These are phyloP conservation scores for Gymnoscopelus braueri DNA, from an alignment of 2,797 vertebrate genomes.

Conservation along the genomic window DNA sequence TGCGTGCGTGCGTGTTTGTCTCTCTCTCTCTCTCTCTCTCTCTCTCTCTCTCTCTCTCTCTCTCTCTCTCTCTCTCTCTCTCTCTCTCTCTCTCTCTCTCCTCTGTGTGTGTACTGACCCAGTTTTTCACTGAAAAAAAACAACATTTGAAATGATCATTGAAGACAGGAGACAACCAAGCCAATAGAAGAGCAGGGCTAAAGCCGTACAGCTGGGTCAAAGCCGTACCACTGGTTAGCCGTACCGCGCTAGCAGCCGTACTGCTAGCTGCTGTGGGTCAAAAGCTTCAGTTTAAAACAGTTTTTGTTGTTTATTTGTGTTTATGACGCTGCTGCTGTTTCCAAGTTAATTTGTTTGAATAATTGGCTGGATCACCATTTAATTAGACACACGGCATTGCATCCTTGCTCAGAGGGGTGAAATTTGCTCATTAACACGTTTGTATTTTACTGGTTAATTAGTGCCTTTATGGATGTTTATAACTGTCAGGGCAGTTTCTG, in stretches of 20 bases:
- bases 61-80: too few relatives aligned
- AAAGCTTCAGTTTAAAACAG: not conserved
- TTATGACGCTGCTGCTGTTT: not conserved
- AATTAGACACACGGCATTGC: not conserved
- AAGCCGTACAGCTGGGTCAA: too few relatives aligned
- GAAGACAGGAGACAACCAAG: not conserved
- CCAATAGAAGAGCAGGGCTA: not conserved
- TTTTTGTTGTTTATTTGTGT: not conserved
- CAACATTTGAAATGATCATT: not conserved
- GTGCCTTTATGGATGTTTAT: slow-evolving; percentile 11
- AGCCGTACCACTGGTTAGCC: too few relatives aligned
- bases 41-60: too few relatives aligned
- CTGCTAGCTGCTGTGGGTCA: too few relatives aligned
- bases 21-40: too few relatives aligned
- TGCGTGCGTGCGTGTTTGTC: too few relatives aligned
- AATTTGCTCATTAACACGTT: not conserved
- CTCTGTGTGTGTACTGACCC: too few relatives aligned
- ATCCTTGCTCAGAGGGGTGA: not conserved
- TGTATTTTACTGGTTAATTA: not conserved
- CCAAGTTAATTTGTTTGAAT: not conserved
- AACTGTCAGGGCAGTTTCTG: slow-evolving; percentile 2
- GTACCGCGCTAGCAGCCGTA: too few relatives aligned
- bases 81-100: too few relatives aligned
- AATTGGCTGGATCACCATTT: not conserved
- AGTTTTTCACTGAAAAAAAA: slow-evolving; percentile 11